Conservation (phyloP, 1,140 invertebrate genomes). For the Trichonephila clavipes region DNA sequence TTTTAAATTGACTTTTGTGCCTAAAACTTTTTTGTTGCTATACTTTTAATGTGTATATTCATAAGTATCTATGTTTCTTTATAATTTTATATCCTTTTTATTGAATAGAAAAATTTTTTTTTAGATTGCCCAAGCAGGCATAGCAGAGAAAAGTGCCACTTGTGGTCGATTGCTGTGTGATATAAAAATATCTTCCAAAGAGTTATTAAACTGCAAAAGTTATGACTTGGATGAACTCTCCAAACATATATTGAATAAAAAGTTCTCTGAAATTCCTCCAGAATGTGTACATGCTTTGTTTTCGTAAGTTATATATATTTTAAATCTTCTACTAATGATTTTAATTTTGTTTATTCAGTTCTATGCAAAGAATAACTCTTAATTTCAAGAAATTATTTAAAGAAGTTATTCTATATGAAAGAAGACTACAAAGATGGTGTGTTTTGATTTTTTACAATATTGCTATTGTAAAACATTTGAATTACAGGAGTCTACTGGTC, state of each 20-base stretch:
- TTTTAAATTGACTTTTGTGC: too few relatives aligned
- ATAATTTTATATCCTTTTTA: too few relatives aligned
- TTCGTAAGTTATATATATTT: constrained; percentile 42
- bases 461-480: not conserved
- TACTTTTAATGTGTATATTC: too few relatives aligned
- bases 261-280: constrained; percentile 77
- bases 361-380: too few relatives aligned
- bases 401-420: too few relatives aligned
- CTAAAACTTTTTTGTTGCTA: too few relatives aligned
- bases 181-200: constrained; percentile 94
- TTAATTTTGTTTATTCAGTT: not conserved
- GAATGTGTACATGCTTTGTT: constrained; percentile 37
- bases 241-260: constrained; percentile 83
- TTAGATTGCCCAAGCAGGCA: constrained; percentile 78
- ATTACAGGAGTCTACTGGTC: not conserved
- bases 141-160: constrained; percentile 83
- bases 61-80: too few relatives aligned
- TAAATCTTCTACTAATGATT: not conserved
- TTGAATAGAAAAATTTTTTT: constrained; percentile 54
- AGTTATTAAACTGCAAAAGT: constrained; percentile 93
- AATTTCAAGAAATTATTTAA: too few relatives aligned
- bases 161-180: constrained; percentile 95
- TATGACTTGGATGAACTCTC: constrained; percentile 94
- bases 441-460: not conserved
- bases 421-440: too few relatives aligned